A percentile compares a stretch with the other conserved stretches of the same genome.
Evolutionary conservation across 2,113 vertebrate genomes (phyloP).

Genomic region (Pelmatolapia mariae): DNA sequence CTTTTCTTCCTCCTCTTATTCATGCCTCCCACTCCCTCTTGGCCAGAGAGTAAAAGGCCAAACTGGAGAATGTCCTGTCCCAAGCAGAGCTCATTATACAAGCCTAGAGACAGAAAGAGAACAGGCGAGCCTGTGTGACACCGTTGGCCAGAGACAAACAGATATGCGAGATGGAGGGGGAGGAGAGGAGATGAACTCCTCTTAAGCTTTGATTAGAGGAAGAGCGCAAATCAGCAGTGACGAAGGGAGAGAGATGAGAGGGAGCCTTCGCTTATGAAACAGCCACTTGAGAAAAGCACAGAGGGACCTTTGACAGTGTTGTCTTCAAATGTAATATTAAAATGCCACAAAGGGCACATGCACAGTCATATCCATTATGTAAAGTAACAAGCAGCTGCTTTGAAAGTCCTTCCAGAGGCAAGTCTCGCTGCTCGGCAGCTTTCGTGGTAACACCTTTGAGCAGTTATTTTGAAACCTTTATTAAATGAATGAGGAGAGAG

Average conservation of each 20-base stretch:
- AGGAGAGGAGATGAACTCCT: neutral
- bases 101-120: slow-evolving; percentile 23
- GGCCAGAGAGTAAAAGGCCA: slow-evolving; percentile 43
- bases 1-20: slow-evolving; percentile 15
- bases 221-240: neutral
- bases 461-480: neutral
- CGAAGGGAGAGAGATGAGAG: slow-evolving; percentile 5
- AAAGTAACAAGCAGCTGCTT: neutral
- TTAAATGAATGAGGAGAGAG: neutral
- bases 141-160: slow-evolving; percentile 28
- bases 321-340: neutral
- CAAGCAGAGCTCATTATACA: slow-evolving; percentile 51
- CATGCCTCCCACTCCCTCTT: neutral
- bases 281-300: slow-evolving; percentile 12
- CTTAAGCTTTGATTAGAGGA: slow-evolving; percentile 26
- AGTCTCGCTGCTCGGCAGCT: neutral
- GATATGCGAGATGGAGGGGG: slow-evolving; percentile 7
- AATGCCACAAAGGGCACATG: neutral
- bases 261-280: slow-evolving; percentile 34
- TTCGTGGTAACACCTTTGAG: neutral
- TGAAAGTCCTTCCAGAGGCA: neutral
- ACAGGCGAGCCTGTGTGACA: slow-evolving; percentile 53
- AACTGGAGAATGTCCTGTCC: slow-evolving; percentile 29
- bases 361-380: neutral
- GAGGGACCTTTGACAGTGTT: neutral